Percentiles rank a stretch among this genome's conserved stretches.
Evolutionary conservation across 2,113 vertebrate species (phyloP).

Genomic region (Leucosticte australis): DNA sequence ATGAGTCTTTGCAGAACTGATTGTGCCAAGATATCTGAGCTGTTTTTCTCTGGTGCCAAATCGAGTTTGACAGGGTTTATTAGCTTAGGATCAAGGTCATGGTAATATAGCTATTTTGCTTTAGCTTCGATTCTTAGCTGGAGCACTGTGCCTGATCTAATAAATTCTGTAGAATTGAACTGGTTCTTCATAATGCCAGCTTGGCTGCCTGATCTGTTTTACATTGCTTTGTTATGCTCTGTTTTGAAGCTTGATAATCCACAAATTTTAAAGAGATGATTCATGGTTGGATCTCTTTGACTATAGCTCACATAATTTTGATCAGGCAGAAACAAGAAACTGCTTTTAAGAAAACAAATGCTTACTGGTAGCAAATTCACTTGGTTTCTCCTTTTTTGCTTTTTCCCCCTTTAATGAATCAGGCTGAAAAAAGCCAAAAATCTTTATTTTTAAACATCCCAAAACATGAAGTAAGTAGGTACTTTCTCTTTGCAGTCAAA

Average conservation of each 20-base stretch:
- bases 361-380: background rate
- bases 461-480: background rate
- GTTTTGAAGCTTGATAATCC: background rate
- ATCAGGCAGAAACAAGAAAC: background rate
- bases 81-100: background rate
- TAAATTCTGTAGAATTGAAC: background rate
- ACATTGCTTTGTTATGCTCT: background rate
- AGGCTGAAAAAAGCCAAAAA: background rate
- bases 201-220: background rate
- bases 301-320: background rate
- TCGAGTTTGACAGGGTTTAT: slow-evolving; percentile 10
- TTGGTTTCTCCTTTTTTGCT: background rate
- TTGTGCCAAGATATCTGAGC: background rate
- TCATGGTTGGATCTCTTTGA: background rate
- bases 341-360: background rate
- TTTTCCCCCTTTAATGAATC: background rate
- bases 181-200: background rate
- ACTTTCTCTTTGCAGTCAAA: background rate
- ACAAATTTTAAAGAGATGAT: background rate
- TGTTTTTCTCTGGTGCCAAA: background rate
- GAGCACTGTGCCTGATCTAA: background rate
- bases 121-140: background rate
- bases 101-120: background rate
- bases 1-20: background rate
- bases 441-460: background rate